Evolutionary conservation across 30 jellyfish, hydroid and myxozoan species (phyloP).

Genomic region (Chironex yamaguchii): DNA sequence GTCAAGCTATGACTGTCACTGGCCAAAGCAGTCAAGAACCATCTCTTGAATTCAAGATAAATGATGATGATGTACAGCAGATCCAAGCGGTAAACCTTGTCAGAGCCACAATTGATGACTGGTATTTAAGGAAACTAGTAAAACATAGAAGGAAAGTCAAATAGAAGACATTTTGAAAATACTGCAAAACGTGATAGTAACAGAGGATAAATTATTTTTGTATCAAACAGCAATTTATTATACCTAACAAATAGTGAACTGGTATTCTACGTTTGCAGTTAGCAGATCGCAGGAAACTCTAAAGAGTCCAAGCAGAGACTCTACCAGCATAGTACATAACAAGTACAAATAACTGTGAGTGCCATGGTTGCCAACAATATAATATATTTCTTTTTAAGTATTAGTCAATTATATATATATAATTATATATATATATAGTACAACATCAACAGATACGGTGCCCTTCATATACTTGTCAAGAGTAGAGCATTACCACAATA

Average conservation of each 20-base stretch:
- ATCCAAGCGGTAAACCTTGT: neutral
- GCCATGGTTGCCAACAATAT: too few species aligned
- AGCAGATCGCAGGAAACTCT: constrained; percentile 34
- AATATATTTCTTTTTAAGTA: too few species aligned
- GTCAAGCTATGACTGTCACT: constrained; percentile 54
- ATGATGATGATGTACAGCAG: constrained; percentile 27
- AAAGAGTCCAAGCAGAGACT: constrained; percentile 42
- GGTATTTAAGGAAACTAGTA: constrained; percentile 25
- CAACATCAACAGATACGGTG: too few species aligned
- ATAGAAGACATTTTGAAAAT: constrained; percentile 33
- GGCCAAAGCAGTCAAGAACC: constrained; percentile 47
- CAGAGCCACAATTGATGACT: constrained; percentile 57
- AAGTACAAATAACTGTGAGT: too few species aligned
- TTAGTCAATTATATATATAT: too few species aligned
- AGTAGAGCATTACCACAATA: too few species aligned
- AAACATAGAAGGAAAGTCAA: constrained; percentile 54
- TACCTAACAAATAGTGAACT: constrained; percentile 40
- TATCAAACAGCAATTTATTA: constrained; percentile 42
- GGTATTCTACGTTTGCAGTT: constrained; percentile 35
- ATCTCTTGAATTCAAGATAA: neutral
- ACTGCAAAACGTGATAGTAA: constrained; percentile 27
- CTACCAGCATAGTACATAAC: too few species aligned
- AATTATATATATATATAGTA: too few species aligned
- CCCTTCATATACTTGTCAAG: too few species aligned
- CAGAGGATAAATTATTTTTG: constrained; percentile 26